Evolutionary conservation across 2,888 invertebrate species (phyloP), one percentile per base, ranked within the genome.

Genomic region (Trichopoda pennipes): DNA sequence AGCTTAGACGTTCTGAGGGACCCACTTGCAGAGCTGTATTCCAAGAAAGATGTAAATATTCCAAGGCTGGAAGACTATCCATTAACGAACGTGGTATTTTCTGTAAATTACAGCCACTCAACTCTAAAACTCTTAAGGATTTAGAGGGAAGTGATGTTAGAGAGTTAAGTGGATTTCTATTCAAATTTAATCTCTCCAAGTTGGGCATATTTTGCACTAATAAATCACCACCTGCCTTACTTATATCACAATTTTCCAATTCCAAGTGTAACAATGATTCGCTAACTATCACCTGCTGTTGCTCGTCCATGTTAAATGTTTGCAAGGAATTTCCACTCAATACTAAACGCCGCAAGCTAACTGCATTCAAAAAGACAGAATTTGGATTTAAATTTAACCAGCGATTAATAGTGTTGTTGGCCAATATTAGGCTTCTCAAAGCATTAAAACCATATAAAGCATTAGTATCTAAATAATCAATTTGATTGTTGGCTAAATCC

Each of bases 261-360:
- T 93, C 93, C 77, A 95, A 89, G 17, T 92, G 92, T 86, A 92
- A 92, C 23, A 95, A 88, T 0, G 93, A 93, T 16, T 91, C 87
- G 84, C 94, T 95, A 53, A 92, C 91, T 3, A 95, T 88, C n/a
- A 93, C 91, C 77, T 93, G 92, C 47, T 90, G 89, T 61, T 91
- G 91, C 19, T 92, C 92, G 56, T 92, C 90, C 84, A 91, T 92
- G 1, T 91, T 92, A 87, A 94, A 92, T 47, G 91, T 92, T 49
- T 86, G 89, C 51, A 96, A 90, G 44, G 92, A 92, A 89, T 96
- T 96, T 61, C 92, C 90, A 0, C 94, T 94, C n/a, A 96, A 89
- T 83, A 94, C 93, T n/a, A 96, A 89, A 51, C 91, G 92, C 86
- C 92, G 92, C 61, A 96, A 90, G 61, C 91, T 93, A 0, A 88